These are phyloP conservation scores for Gallinago jamesoni DNA, from an alignment of 2,113 vertebrate genomes.

Conservation along the genomic window DNA sequence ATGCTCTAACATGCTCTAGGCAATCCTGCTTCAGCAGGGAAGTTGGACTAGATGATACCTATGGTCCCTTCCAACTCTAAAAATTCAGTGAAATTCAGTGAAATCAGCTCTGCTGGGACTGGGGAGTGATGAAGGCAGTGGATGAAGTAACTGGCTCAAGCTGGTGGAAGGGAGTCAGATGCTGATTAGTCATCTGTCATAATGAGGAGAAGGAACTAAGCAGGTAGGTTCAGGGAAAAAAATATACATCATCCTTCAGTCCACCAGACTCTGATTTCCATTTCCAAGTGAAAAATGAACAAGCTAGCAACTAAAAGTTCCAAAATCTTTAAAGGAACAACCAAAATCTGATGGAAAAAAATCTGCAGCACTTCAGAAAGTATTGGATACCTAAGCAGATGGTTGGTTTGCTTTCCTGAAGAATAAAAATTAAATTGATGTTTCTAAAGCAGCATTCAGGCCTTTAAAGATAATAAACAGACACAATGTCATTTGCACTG, in stretches of 20 bases:
- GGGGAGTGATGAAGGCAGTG: neutral
- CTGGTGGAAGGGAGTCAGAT: neutral
- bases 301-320: neutral
- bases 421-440: conserved; percentile 40
- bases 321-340: conserved; percentile 29
- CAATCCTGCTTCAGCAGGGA: too few species aligned
- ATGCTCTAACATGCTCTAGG: too few species aligned
- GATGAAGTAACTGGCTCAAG: neutral
- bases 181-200: neutral
- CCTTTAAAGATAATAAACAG: conserved; percentile 46
- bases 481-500: neutral
- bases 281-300: neutral
- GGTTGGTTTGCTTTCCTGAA: conserved; percentile 15
- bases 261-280: conserved; percentile 2
- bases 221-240: neutral
- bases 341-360: neutral
- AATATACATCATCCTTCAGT: neutral
- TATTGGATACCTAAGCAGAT: conserved; percentile 40
- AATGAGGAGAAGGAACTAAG: neutral
- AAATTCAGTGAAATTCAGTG: too few species aligned
- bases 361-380: neutral
- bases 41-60: too few species aligned
- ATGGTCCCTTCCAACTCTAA: too few species aligned
- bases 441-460: conserved; percentile 8
- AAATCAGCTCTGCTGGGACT: neutral